These are phyloP conservation scores for Pangasius krempfi DNA, from an alignment of 2,797 vertebrate genomes.

Conservation along the genomic window DNA sequence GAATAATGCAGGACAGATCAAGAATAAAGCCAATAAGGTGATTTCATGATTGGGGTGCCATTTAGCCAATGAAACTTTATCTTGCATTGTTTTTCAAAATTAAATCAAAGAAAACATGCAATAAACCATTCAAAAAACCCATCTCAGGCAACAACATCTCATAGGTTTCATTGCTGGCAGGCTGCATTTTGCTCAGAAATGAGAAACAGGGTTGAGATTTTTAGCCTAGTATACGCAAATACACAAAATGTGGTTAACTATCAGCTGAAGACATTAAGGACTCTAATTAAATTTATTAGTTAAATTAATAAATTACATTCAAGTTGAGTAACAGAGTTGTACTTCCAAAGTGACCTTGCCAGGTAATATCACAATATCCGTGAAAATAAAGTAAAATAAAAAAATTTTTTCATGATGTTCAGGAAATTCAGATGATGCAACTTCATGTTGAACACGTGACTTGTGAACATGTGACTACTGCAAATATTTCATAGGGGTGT, in stretches of 20 bases:
- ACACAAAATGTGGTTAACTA: neutral
- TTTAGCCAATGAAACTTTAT: neutral
- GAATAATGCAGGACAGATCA: neutral
- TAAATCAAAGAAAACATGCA: neutral
- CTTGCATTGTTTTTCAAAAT: neutral
- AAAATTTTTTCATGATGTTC: neutral
- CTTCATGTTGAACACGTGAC: neutral
- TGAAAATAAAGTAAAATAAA: neutral
- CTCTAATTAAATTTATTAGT: neutral
- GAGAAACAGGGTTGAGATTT: neutral
- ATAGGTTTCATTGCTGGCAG: neutral
- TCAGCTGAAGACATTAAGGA: neutral
- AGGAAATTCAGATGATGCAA: neutral
- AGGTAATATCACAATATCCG: neutral
- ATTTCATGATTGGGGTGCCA: neutral
- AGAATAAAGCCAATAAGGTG: neutral
- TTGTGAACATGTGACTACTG: neutral
- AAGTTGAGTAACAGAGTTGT: neutral
- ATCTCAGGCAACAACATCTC: neutral
- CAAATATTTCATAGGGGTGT: neutral
- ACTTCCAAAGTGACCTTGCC: neutral
- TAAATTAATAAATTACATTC: neutral
- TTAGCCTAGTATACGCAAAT: neutral
- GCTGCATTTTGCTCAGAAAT: neutral
- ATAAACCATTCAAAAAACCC: neutral